Evolutionary conservation across 2,797 vertebrate genomes (phyloP), one percentile per base, ranked within the genome.

Genomic region (Danio aesculapii): DNA sequence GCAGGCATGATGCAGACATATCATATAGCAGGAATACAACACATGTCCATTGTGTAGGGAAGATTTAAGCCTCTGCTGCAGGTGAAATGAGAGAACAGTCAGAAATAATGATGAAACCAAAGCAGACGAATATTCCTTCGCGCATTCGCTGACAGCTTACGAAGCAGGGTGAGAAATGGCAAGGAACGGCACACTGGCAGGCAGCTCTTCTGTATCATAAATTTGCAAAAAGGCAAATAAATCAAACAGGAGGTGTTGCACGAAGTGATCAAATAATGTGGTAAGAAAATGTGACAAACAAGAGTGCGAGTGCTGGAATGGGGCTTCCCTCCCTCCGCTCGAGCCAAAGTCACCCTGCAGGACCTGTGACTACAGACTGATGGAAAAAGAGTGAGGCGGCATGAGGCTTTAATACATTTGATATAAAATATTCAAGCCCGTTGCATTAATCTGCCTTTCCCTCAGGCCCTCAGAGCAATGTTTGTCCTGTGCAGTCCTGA

Each of bases 391-490:
- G 61, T 55, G 79, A 86, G 84, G 84, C 85, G 84, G 82, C 75
- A 50, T 74, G 86, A 82, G 76, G 73, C 81, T 87, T 91, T 93
- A 92, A 93, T 93, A 92, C 80, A 46, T 93, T 94, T 92, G 90
- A 90, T 90, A 91, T 94, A 88, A 94, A 95, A 94, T 94, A 95
- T 94, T 93, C 91, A 94, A 93, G 68, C 90, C 87, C 83, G 77
- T 86, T 89, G 90, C 90, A 93, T 95, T 94, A 94, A 92, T 94
- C 92, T 92, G 91, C 92, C 91, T 92, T 90, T 91, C 92, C 91
- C 89, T 76, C 73, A 89, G 89, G 91, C 89, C 72, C 88, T 89
- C 85, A 92, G 91, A 90, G 87, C 88, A 88, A 84, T 86, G 75
- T 61, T 84, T 90, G 90, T 88, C 90, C 88, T 89, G 87, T 82